Evolutionary conservation across 2,797 vertebrate genomes (phyloP).

Genomic region (Halcyon smyrnensis): DNA sequence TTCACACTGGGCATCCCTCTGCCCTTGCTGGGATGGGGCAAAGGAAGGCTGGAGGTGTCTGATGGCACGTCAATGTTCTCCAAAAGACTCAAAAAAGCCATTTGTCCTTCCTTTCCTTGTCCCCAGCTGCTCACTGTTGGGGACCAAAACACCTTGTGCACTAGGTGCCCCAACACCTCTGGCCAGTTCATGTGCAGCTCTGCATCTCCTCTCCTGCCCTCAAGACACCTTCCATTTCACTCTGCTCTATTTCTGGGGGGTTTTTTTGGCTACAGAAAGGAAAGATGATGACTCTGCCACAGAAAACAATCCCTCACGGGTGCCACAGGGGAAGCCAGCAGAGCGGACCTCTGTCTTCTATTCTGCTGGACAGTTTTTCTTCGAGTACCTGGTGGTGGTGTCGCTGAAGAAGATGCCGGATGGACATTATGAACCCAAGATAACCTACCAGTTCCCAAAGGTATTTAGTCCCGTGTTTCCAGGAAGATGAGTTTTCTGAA

Average conservation of each 20-base stretch:
- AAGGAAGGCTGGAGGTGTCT: background rate
- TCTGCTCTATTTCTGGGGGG: background rate
- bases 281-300: background rate
- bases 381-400: constrained; percentile 95
- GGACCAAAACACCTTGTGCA: background rate
- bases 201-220: background rate
- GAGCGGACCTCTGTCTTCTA: constrained; percentile 55
- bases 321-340: background rate
- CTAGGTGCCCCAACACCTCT: background rate
- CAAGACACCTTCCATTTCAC: background rate
- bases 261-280: background rate
- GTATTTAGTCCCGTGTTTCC: constrained; percentile 65
- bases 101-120: background rate
- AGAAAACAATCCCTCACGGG: background rate
- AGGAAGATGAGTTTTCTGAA: background rate
- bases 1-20: background rate
- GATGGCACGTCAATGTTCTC: background rate
- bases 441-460: constrained; percentile 97
- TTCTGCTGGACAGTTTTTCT: constrained; percentile 89
- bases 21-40: background rate
- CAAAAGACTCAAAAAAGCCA: background rate
- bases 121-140: background rate
- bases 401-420: constrained; percentile 84
- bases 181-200: background rate
- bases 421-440: constrained; percentile 87